phyloP scores from a whole-genome alignment of 2,113 vertebrate species.

The Nesoenas mayeri region DNA sequence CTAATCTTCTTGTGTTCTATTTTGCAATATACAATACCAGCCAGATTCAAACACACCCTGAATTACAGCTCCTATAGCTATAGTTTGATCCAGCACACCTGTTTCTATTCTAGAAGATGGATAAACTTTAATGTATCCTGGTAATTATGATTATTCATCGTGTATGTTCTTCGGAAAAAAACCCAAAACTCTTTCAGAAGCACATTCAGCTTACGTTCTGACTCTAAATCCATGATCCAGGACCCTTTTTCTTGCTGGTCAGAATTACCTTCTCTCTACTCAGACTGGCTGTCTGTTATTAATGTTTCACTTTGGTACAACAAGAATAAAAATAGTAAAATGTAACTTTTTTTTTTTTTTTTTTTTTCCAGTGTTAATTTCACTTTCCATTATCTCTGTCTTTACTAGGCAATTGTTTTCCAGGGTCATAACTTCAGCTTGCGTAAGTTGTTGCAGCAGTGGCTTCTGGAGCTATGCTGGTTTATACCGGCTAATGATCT shows the following conservation, averaged over 20 bases:
- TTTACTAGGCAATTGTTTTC: neutral
- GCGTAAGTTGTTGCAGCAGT: neutral
- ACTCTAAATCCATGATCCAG: neutral
- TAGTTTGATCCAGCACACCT: neutral
- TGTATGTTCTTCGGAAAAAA: neutral
- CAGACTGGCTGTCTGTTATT: neutral
- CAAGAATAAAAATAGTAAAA: neutral
- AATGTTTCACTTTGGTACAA: neutral
- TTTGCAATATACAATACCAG: neutral
- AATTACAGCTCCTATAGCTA: neutral
- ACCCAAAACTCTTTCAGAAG: neutral
- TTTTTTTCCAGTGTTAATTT: neutral
- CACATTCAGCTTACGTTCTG: neutral
- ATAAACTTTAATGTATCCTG: neutral
- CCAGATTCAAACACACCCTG: neutral
- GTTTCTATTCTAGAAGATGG: neutral
- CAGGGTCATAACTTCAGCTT: neutral
- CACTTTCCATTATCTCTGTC: neutral
- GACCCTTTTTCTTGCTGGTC: neutral
- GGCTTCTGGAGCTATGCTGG: neutral
- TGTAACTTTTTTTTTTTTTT: fast-evolving
- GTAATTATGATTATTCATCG: neutral
- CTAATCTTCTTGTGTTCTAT: neutral
- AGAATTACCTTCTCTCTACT: neutral
- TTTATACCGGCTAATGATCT: neutral